These are phyloP conservation scores for Lethocerus indicus DNA, from an alignment of 1,140 invertebrate species.

Conservation along the genomic window DNA sequence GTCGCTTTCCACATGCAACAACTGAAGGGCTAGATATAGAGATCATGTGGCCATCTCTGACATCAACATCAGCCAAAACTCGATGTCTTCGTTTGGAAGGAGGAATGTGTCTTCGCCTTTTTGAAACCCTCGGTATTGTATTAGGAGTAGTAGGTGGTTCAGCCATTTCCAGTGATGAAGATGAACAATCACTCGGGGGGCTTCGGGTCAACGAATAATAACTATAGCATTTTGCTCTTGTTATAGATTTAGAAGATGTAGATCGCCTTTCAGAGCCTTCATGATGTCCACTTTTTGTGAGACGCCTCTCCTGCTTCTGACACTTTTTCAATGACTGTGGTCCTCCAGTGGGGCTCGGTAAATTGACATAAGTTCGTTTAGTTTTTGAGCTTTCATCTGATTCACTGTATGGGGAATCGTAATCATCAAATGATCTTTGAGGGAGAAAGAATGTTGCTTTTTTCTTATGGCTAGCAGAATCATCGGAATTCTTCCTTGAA, in stretches of 20 bases:
- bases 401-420: slow-evolving; percentile 21
- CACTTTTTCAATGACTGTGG: background rate
- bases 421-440: slow-evolving; percentile 20
- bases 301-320: slow-evolving; percentile 9
- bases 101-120: slow-evolving; percentile 16
- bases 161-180: slow-evolving; percentile 19
- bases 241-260: slow-evolving; percentile 12
- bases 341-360: slow-evolving; percentile 7
- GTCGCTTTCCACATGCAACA: slow-evolving; percentile 13
- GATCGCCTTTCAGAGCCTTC: background rate
- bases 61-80: slow-evolving; percentile 13
- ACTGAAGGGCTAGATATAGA: slow-evolving; percentile 17
- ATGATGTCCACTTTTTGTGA: background rate
- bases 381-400: slow-evolving; percentile 19
- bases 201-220: slow-evolving; percentile 22
- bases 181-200: slow-evolving; percentile 21
- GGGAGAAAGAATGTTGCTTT: slow-evolving; percentile 9
- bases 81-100: slow-evolving; percentile 15
- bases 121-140: slow-evolving; percentile 21
- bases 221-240: slow-evolving; percentile 20
- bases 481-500: slow-evolving; percentile 18
- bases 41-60: slow-evolving; percentile 14
- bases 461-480: slow-evolving; percentile 11
- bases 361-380: slow-evolving; percentile 6
- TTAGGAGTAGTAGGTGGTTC: slow-evolving; percentile 19